phyloP scores from a whole-genome alignment of 2,113 vertebrate genomes.

The Fukomys damarensis region DNA sequence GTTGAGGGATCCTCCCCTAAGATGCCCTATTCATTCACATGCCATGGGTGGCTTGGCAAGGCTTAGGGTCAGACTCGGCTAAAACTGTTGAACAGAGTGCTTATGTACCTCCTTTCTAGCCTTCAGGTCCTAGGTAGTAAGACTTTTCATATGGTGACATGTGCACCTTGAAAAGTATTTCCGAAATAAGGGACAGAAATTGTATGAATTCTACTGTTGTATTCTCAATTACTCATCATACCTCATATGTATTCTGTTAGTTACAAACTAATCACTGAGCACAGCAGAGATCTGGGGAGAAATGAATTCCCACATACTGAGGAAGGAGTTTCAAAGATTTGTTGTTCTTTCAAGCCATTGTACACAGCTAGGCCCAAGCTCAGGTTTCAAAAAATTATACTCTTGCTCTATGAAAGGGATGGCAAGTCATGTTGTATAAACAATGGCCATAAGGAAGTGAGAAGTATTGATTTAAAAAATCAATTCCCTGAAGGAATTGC shows the following conservation, averaged over 20 bases:
- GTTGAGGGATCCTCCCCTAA: neutral
- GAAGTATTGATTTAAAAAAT: neutral
- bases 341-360: neutral
- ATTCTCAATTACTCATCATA: neutral
- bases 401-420: neutral
- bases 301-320: neutral
- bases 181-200: neutral
- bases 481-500: neutral
- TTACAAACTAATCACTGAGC: neutral
- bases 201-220: neutral
- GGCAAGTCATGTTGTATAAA: neutral
- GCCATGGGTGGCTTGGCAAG: neutral
- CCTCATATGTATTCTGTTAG: neutral
- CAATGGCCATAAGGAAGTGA: rapidly evolving
- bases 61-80: neutral
- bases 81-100: neutral
- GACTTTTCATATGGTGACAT: neutral
- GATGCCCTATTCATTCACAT: neutral
- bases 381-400: neutral
- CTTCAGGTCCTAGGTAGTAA: neutral
- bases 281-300: neutral
- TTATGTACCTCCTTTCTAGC: neutral
- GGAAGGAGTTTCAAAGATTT: neutral
- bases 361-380: neutral
- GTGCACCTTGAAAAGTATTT: neutral